Conservation (phyloP, 2,888 invertebrate species). For the Zootermopsis nevadensis region DNA sequence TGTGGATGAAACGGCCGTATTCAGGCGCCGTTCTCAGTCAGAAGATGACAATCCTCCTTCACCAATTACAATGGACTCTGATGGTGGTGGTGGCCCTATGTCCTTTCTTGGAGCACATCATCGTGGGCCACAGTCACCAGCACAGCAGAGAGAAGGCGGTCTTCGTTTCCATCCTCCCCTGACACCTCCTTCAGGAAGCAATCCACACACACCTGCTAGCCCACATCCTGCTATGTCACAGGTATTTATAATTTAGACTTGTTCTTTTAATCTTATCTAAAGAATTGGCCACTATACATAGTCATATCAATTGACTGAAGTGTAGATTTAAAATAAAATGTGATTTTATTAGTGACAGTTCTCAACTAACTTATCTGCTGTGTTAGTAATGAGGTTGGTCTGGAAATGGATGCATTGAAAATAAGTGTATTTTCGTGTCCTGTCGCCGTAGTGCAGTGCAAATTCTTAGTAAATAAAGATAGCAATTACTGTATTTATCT, state of each 20-base stretch:
- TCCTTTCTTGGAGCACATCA: slow-evolving; percentile 67
- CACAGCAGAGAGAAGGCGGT: slow-evolving; percentile 70
- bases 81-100: slow-evolving; percentile 62
- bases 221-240: slow-evolving; percentile 73
- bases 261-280: no score
- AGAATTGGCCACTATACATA: no score
- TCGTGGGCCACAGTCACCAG: slow-evolving; percentile 74
- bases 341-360: no score
- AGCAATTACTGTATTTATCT: no score
- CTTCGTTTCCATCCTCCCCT: slow-evolving; percentile 89
- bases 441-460: no score
- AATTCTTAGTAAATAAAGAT: no score
- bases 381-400: no score
- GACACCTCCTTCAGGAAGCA: slow-evolving; percentile 82
- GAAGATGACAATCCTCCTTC: slow-evolving; percentile 98
- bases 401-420: no score
- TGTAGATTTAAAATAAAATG: no score
- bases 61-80: slow-evolving; percentile 85
- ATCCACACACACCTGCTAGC: slow-evolving; percentile 88
- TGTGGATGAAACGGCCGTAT: slow-evolving; percentile 90
- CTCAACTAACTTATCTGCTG: no score
- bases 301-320: no score
- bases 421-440: no score
- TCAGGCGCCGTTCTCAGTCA: slow-evolving; percentile 83
- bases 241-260: slow-evolving; percentile 54